Evolutionary conservation across 2,888 invertebrate genomes (phyloP).

Genomic region (Seira ritae): DNA sequence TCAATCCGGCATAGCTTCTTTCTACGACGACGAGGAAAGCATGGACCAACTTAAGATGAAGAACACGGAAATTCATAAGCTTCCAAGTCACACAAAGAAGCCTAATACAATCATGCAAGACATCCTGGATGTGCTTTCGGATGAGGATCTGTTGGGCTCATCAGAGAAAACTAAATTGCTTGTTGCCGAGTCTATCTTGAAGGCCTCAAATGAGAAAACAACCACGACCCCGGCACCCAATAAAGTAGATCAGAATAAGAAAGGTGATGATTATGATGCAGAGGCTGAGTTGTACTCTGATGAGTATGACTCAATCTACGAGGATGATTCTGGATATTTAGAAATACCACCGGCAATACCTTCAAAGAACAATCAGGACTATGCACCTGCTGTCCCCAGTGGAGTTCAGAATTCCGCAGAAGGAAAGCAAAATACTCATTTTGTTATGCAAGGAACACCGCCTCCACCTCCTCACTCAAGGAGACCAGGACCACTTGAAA

Average conservation of each 20-base stretch:
- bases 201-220: constrained; percentile 15
- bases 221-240: constrained; percentile 7
- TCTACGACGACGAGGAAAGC: constrained; percentile 70
- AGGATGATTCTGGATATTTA: constrained; percentile 50
- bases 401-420: constrained; percentile 49
- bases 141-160: constrained; percentile 54
- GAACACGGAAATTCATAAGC: constrained; percentile 70
- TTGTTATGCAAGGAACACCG: constrained; percentile 20
- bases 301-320: constrained; percentile 51
- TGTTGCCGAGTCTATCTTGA: neutral
- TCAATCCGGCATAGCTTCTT: constrained; percentile 67
- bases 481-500: constrained; percentile 66
- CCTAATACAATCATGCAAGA: constrained; percentile 33
- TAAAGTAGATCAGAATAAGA: constrained; percentile 50
- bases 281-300: constrained; percentile 47
- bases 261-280: constrained; percentile 51
- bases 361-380: constrained; percentile 23
- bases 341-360: constrained; percentile 55
- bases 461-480: constrained; percentile 43
- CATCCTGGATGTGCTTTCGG: constrained; percentile 53
- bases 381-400: constrained; percentile 34
- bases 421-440: constrained; percentile 48
- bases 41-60: constrained; percentile 69
- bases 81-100: constrained; percentile 48
- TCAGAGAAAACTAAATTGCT: constrained; percentile 29